phyloP scores from a whole-genome alignment of 1,140 invertebrate genomes.

The Micrasema minimum region DNA sequence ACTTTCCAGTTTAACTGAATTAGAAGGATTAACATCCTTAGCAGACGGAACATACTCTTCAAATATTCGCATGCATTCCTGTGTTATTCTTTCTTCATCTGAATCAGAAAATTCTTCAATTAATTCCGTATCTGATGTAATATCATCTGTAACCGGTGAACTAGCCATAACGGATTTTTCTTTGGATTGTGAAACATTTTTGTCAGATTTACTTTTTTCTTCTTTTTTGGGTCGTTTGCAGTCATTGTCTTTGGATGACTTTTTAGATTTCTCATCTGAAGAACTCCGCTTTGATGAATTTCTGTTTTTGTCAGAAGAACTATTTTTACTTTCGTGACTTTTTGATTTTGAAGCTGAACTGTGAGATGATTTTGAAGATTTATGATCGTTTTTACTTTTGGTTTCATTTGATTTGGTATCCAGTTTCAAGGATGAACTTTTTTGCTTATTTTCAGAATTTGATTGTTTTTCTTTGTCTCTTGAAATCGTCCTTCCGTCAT shows the following conservation, averaged over 20 bases:
- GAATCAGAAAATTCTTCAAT: constrained; percentile 59
- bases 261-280: constrained; percentile 2
- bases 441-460: constrained; percentile 15
- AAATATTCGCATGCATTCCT: constrained; percentile 66
- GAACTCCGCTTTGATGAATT: constrained; percentile 14
- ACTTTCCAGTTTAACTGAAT: constrained; percentile 48
- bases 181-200: constrained; percentile 16
- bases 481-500: constrained; percentile 3
- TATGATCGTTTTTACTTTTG: constrained; percentile 10
- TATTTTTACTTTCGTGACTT: constrained; percentile 17
- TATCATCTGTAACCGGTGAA: constrained; percentile 15
- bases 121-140: constrained; percentile 53
- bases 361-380: constrained; percentile 13
- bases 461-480: constrained; percentile 27
- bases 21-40: constrained; percentile 54
- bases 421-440: constrained; percentile 6
- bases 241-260: neutral
- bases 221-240: constrained; percentile 9
- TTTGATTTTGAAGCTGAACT: constrained; percentile 16
- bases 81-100: constrained; percentile 63
- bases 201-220: constrained; percentile 22
- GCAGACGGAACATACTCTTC: constrained; percentile 63
- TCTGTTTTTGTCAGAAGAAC: constrained; percentile 23
- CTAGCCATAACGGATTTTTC: constrained; percentile 6
- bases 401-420: constrained; percentile 17